phyloP scores from a whole-genome alignment of 2,113 vertebrate genomes.

The Cranoglanis bouderius region DNA sequence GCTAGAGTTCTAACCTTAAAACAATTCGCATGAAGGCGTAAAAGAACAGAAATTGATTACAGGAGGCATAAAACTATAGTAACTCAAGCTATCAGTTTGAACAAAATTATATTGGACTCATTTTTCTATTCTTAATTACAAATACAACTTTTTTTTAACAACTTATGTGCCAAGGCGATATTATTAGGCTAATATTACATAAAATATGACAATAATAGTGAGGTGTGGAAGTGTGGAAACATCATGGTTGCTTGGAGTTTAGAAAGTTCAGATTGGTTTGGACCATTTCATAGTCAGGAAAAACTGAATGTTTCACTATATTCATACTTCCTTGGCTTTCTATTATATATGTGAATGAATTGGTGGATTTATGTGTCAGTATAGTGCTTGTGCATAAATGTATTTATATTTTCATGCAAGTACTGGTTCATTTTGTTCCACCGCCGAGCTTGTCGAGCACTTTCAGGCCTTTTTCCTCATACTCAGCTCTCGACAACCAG shows the following conservation, averaged over 20 bases:
- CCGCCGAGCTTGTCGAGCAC: conserved; percentile 74
- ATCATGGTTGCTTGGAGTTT: background rate
- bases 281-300: background rate
- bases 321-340: background rate
- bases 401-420: conserved; percentile 59
- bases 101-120: background rate
- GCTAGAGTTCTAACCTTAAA: background rate
- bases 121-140: background rate
- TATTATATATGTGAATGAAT: background rate
- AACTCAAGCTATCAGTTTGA: background rate
- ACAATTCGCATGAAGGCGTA: background rate
- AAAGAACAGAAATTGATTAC: background rate
- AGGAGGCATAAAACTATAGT: background rate
- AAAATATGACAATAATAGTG: background rate
- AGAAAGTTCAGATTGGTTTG: background rate
- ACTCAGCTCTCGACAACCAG: conserved; percentile 64
- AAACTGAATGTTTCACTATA: background rate
- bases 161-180: background rate
- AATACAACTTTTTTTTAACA: background rate
- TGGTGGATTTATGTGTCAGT: background rate
- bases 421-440: conserved; percentile 46
- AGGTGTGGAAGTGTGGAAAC: background rate
- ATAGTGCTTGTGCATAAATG: background rate
- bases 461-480: conserved; percentile 64
- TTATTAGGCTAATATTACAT: background rate